Evolutionary conservation across 1,140 invertebrate genomes (phyloP).

Genomic region (Phenacoccus solenopsis): DNA sequence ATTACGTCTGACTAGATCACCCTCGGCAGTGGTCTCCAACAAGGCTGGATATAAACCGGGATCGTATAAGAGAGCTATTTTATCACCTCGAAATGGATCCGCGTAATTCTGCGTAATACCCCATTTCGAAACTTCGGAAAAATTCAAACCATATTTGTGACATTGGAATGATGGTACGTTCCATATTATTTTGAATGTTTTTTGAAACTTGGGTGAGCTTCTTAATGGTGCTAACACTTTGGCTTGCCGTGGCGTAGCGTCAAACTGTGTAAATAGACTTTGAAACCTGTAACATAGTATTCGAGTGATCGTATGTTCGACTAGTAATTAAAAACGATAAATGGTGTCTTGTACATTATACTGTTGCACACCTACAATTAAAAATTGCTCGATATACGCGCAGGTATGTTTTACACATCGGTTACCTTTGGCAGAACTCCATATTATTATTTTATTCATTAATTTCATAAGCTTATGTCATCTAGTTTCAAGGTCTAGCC

Average conservation of each 20-base stretch:
- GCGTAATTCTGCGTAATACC: conserved; percentile 52
- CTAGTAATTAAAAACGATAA: not conserved
- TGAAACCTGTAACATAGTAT: not conserved
- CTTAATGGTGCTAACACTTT: not conserved
- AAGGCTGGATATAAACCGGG: conserved; percentile 59
- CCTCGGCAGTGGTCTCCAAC: conserved; percentile 19
- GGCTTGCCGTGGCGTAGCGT: not conserved
- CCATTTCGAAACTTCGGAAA: conserved; percentile 45
- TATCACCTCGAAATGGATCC: conserved; percentile 48
- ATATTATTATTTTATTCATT: not conserved
- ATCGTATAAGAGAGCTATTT: conserved; percentile 55
- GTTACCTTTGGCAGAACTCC: not conserved
- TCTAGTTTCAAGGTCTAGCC: not conserved
- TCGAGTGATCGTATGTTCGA: not conserved
- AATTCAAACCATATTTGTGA: conserved; percentile 46
- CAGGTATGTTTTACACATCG: too few species aligned
- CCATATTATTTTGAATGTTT: conserved; percentile 45
- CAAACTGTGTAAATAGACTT: not conserved
- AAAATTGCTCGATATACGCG: not conserved
- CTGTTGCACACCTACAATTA: not conserved
- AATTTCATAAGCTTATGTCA: not conserved
- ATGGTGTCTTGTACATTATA: not conserved
- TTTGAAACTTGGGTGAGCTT: not conserved
- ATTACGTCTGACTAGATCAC: conserved; percentile 37
- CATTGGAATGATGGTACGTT: conserved; percentile 65